These are phyloP conservation scores for Hydroisotoma schaefferi DNA, from an alignment of 2,888 invertebrate genomes.

Conservation along the genomic window DNA sequence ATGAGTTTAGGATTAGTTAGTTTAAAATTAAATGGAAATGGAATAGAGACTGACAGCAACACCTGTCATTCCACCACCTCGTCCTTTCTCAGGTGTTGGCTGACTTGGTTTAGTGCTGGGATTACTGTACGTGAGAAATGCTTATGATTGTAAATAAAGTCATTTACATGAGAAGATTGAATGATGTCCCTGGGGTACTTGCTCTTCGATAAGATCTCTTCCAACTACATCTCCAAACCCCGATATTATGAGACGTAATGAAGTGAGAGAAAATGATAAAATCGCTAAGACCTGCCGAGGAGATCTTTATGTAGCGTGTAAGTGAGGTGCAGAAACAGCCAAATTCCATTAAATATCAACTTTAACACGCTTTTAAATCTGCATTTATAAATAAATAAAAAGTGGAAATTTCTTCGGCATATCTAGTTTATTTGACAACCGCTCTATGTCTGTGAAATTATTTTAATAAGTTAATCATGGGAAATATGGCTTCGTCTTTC, in stretches of 20 bases:
- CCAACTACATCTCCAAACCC: no score
- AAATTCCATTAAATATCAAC: no score
- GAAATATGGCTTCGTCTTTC: no score
- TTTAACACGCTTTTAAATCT: no score
- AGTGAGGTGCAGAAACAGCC: no score
- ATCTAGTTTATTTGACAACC: no score
- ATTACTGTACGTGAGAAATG: neutral
- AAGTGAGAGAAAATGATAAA: constrained; percentile 13
- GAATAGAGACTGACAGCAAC: constrained; percentile 2
- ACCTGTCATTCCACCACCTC: constrained; percentile 7
- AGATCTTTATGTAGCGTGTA: no score
- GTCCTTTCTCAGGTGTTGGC: constrained; percentile 1
- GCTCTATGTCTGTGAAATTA: no score
- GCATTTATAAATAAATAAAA: no score
- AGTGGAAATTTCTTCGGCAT: no score
- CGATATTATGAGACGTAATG: constrained; percentile 8
- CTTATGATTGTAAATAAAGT: constrained; percentile 10
- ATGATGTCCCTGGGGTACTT: constrained; percentile 9
- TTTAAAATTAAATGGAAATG: neutral
- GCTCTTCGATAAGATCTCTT: constrained; percentile 3
- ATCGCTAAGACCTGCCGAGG: constrained; percentile 5
- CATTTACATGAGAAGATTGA: neutral
- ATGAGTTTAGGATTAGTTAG: neutral
- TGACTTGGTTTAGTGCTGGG: no score
- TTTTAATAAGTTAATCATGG: no score